Evolutionary conservation across 1,140 invertebrate genomes (phyloP).

Genomic region (Coptotermes formosanus): DNA sequence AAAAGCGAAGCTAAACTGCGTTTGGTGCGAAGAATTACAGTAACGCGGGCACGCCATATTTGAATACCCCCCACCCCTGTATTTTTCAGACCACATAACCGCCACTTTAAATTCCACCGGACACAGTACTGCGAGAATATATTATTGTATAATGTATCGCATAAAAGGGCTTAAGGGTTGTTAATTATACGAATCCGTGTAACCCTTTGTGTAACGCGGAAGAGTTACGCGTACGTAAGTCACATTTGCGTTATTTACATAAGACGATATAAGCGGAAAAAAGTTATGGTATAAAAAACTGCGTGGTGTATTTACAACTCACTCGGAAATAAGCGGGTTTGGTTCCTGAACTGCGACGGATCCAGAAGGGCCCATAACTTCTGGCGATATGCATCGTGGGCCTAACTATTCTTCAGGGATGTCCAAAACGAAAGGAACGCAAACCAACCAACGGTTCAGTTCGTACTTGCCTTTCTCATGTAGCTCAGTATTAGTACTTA

Average conservation of each 20-base stretch:
- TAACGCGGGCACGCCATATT: too few relatives aligned
- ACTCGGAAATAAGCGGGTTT: background rate
- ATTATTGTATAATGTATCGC: background rate
- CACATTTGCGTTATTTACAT: background rate
- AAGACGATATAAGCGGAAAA: background rate
- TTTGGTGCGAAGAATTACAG: too few relatives aligned
- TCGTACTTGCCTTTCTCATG: too few relatives aligned
- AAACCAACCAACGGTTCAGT: too few relatives aligned
- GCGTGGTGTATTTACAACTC: background rate
- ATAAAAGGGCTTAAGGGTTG: background rate
- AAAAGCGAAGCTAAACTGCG: too few relatives aligned
- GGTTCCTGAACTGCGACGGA: background rate
- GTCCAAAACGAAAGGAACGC: background rate
- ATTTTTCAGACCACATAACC: too few relatives aligned
- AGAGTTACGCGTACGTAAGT: background rate
- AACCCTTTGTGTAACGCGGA: background rate
- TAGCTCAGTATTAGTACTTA: too few relatives aligned
- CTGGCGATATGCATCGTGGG: background rate
- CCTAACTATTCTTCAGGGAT: background rate
- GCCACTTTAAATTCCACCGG: background rate
- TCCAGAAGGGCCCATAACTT: background rate
- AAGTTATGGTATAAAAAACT: background rate
- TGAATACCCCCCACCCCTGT: too few relatives aligned
- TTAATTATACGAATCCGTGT: background rate
- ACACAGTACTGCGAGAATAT: background rate